Base-by-base conservation (phyloP, 2,888 invertebrate genomes). In the Nesidiocoris tenuis region DNA sequence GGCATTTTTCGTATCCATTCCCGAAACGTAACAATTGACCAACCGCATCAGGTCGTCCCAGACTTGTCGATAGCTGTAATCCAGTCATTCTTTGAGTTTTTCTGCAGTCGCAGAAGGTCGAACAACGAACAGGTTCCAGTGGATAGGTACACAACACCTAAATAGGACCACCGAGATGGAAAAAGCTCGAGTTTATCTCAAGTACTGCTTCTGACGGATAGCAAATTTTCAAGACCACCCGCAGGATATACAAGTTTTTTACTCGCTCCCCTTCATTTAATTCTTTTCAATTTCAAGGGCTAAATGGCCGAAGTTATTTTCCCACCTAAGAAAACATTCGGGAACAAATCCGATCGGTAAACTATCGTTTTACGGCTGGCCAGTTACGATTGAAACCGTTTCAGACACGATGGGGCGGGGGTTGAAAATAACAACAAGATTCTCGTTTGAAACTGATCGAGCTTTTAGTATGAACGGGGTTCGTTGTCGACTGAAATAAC, bases 271-370 rank as follows among this genome's bases (percentile, higher is more conserved):
- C 39, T 39, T 12, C 9, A 12, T 12, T 7, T 18, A 59, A 3
- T 16, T 59, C 19, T n/a, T 18, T 18, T 18, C 19, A n/a, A n/a
- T 17, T 59, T 59, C 2, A 59, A 19, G 55, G 21, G 2, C 22
- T 55, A 56, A 56, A 55, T 22, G 23, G 57, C 70, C 23, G 70
- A 61, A 59, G 57, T 24, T 57, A 59, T 22, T 70, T 23, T 23
- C n/a, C 59, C 70, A 70, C 70, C 70, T 70, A 70, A 70, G 70
- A 70, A 70, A 70, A 70, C 70, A 70, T n/a, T 17, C 16, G 55
- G 59, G n/a, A 59, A 59, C 25, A 24, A 70, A 70, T 70, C 61
- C 61, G 18, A 18, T 24, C 59, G 61, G 54, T 24, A 59, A 70
- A 70, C 70, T 57, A 25, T 57, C 70, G 61, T 70, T 59, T 57